Base-by-base conservation (phyloP, 2,113 vertebrate genomes). In the Motacilla tschutschensis region DNA sequence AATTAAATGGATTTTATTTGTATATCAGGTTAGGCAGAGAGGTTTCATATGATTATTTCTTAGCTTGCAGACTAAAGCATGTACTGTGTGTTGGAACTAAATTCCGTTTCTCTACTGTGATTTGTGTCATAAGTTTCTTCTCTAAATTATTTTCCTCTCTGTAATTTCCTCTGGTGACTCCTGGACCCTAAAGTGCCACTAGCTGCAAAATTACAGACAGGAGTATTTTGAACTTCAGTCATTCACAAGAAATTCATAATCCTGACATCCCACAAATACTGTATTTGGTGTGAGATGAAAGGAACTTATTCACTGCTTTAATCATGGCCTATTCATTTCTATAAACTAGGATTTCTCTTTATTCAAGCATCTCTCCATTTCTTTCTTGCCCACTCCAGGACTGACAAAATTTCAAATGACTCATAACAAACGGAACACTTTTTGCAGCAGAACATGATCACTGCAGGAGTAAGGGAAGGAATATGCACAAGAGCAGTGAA, bases 271-370 rank as follows among this genome's bases (percentile, higher is more conserved):
- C 54, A 62, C 70, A 89, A 87, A 79, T 36, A 80, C 1, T 55
- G 11, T 64, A 64, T 60, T 77, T 78, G 48, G 63, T 72, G 43
- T 75, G 72, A 93, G 77, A 85, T 83, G 80, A 94, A 94, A 91
- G 58, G 22, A 81, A 44, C 17, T 89, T 81, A 73, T 50, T 81
- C 71, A 69, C 53, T 71, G 78, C 74, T 91, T 91, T 91, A 87
- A 89, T 74, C 54, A 73, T n/a, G 33, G 43, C n/a, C 59, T 92
- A 71, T 41, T 75, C n/a, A 57, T 75, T 78, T 80, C 46, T 73
- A 74, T 54, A 53, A 80, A 60, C 3, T 29, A 72, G 43, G 46
- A 65, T 71, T 80, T 75, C 22, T 74, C 54, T 44, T 71, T 82
- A 60, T 87, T 78, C 69, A 78, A 75, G 65, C 31, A 76, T 12